Base-by-base conservation (phyloP, 2,888 invertebrate species). In the Crepidodera aurea region DNA sequence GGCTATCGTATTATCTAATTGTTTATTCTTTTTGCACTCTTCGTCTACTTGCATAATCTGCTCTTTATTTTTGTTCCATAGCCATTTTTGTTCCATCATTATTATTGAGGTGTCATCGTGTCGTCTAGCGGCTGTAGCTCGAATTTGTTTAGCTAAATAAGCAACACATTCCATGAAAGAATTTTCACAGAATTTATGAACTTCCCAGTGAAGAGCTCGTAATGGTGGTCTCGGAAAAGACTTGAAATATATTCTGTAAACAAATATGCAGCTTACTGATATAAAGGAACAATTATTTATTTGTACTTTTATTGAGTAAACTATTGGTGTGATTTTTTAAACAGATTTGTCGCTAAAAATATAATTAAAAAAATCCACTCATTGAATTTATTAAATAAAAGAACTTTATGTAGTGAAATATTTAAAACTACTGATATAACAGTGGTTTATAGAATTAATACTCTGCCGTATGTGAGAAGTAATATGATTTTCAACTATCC, bases 181-280 rank as follows among this genome's bases (percentile, higher is more conserved):
- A 10, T 73, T 68, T 44, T 84, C 81, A 71, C 88, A 88, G 67
- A 84, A 80, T 70, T 83, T 82, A 58, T 82, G 81, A 5, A 87
- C 88, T 76, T 87, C 85, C 87, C 87, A 88, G 73, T 88, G 87
- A 39, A 88, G 71, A 0, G 83, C 79, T 63, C 83, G 79, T 48
- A 88, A 72, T 2, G 84, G 83, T 32, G 88, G 88, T 18, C 78
- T 76, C 1, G 88, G 88, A 72, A 87, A 88, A 12, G 73, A 71
- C 27, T 75, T 73, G 72, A 80, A 84, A 69, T 83, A 77, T 25
- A 71, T 71, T 51, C 69, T 74, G 27, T 29, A 56, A 67, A 6
- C 25, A 46, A 37, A 32, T 10, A 32, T 22, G 39, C n/a, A n/a
- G n/a, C n/a, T n/a, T n/a, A n/a, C n/a, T n/a, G n/a, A n/a, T n/a